These are phyloP conservation scores for Acanthurus leucopareius DNA, from an alignment of 2,797 vertebrate genomes.

Conservation along the genomic window DNA sequence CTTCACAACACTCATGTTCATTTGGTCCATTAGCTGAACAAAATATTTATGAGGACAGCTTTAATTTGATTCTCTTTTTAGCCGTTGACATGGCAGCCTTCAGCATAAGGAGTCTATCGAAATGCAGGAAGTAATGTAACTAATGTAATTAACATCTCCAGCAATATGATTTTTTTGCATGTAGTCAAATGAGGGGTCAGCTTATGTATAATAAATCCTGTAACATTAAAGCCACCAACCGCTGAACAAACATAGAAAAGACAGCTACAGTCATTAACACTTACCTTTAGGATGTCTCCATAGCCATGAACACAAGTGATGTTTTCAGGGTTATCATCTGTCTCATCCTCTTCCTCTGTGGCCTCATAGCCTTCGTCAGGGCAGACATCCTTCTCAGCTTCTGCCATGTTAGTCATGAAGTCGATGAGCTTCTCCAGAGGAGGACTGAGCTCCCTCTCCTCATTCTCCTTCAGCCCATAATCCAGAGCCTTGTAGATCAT, in stretches of 20 bases:
- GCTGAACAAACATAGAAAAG: not conserved
- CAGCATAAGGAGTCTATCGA: not conserved
- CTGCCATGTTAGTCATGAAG: slow-evolving; percentile 93
- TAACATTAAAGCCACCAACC: no score
- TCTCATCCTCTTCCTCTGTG: slow-evolving; percentile 93
- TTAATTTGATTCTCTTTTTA: not conserved
- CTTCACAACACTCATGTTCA: no score
- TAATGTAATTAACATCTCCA: slow-evolving; percentile 6
- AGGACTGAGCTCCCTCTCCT: slow-evolving; percentile 96
- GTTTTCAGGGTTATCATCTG: slow-evolving; percentile 78
- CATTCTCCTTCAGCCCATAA: slow-evolving; percentile 97
- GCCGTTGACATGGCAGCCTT: not conserved
- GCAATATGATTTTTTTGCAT: not conserved
- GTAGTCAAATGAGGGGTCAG: not conserved
- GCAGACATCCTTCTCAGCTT: slow-evolving; percentile 85
- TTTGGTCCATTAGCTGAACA: not conserved
- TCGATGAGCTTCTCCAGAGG: slow-evolving; percentile 97
- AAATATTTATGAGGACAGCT: not conserved
- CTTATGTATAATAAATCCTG: not conserved
- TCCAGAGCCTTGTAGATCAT: slow-evolving; percentile 99
- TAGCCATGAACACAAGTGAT: slow-evolving; percentile 86
- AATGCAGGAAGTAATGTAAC: not conserved
- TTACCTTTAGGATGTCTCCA: slow-evolving; percentile 94
- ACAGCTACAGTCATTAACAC: slow-evolving; percentile 10
- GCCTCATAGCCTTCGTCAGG: slow-evolving; percentile 96